Percentiles rank a stretch among this genome's conserved stretches.
These are phyloP conservation scores for Nephrocerus scutellatus DNA, from an alignment of 2,888 invertebrate genomes.

Conservation along the genomic window DNA sequence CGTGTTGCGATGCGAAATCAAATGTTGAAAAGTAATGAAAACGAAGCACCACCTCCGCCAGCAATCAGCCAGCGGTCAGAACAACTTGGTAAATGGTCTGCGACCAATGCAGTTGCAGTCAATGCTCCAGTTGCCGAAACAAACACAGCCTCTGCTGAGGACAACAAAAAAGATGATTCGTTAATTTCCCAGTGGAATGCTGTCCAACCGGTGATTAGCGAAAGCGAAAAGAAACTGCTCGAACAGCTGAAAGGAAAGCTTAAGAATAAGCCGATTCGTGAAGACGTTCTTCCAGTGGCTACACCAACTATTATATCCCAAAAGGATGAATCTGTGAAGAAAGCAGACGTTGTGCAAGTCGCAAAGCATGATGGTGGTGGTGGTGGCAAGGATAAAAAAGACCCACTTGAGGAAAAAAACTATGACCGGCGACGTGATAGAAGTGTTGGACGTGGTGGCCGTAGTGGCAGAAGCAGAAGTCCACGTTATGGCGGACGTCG, in stretches of 20 bases:
- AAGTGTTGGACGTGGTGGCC: slow-evolving; percentile 22
- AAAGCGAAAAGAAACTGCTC: slow-evolving; percentile 53
- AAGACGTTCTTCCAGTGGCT: slow-evolving; percentile 16
- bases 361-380: slow-evolving; percentile 26
- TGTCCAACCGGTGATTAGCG: slow-evolving; percentile 52
- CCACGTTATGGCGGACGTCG: slow-evolving; percentile 17
- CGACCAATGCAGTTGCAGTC: slow-evolving; percentile 30
- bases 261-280: slow-evolving; percentile 36
- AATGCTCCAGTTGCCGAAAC: slow-evolving; percentile 21
- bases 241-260: slow-evolving; percentile 48
- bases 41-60: slow-evolving; percentile 41
- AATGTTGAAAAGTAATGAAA: slow-evolving; percentile 47
- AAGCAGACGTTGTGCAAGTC: slow-evolving; percentile 6
- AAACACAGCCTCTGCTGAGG: slow-evolving; percentile 32
- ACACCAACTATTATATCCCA: slow-evolving; percentile 32
- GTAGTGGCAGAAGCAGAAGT: slow-evolving; percentile 18
- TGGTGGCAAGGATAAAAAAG: slow-evolving; percentile 33
- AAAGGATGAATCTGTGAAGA: slow-evolving; percentile 10
- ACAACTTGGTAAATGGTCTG: slow-evolving; percentile 42
- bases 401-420: slow-evolving; percentile 10
- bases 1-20: slow-evolving; percentile 60
- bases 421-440: slow-evolving; percentile 13
- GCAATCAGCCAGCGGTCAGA: too few relatives aligned
- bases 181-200: slow-evolving; percentile 54
- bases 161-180: slow-evolving; percentile 50